Conservation (phyloP, 2,888 invertebrate species). For the Drosophila histrio region DNA sequence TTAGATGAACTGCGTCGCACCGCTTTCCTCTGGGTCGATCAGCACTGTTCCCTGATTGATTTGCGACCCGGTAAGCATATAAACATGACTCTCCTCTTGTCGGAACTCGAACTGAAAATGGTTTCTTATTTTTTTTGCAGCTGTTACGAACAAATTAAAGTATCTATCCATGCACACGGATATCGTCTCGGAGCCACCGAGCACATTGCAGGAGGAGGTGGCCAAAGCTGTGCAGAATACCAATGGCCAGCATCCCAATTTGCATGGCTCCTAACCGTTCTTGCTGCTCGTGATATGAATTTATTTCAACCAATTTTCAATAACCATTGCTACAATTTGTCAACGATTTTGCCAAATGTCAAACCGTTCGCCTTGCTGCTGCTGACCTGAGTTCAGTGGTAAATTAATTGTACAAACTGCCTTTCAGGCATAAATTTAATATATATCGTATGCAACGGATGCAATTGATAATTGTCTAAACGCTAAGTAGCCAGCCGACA, state of each 20-base stretch:
- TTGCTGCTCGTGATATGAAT: slow-evolving; percentile 71
- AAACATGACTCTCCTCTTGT: neutral
- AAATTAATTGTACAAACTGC: slow-evolving; percentile 67
- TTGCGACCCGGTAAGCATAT: slow-evolving; percentile 92
- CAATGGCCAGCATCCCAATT: slow-evolving; percentile 82
- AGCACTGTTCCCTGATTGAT: slow-evolving; percentile 97
- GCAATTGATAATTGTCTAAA: slow-evolving; percentile 25
- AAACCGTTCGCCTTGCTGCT: slow-evolving; percentile 36
- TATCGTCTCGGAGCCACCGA: slow-evolving; percentile 93
- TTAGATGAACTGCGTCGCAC: slow-evolving; percentile 96
- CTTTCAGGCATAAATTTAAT: slow-evolving; percentile 28
- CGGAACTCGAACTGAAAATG: neutral
- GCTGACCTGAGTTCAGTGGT: slow-evolving; percentile 21
- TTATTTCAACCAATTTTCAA: slow-evolving; percentile 45
- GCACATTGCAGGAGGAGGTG: slow-evolving; percentile 95
- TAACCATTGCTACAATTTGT: slow-evolving; percentile 25
- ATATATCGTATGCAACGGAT: slow-evolving; percentile 36
- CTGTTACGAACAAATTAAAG: slow-evolving; percentile 95
- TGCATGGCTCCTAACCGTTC: slow-evolving; percentile 77
- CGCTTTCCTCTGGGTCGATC: slow-evolving; percentile 97
- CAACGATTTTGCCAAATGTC: slow-evolving; percentile 31
- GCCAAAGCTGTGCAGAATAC: slow-evolving; percentile 88
- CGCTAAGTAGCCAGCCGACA: slow-evolving; percentile 4
- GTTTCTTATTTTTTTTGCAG: slow-evolving; percentile 85
- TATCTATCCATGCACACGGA: slow-evolving; percentile 96